A percentile compares a stretch with the other conserved stretches of the same genome.
phyloP scores from a whole-genome alignment of 1,140 invertebrate genomes.

The Pachypsylla venusta region DNA sequence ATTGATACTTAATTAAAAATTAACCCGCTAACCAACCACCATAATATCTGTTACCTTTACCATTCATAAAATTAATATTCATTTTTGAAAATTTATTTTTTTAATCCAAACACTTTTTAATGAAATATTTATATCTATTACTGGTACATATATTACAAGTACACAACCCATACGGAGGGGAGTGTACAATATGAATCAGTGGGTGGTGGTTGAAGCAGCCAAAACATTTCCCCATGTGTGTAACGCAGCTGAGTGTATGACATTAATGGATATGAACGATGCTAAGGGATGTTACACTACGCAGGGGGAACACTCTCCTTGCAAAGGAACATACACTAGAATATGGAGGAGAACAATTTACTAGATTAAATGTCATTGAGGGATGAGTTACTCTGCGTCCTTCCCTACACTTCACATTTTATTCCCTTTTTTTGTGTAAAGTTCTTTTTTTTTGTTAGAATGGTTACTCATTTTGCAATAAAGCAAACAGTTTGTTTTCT shows the following conservation, averaged over 20 bases:
- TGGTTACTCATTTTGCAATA: too few species aligned
- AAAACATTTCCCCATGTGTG: neutral
- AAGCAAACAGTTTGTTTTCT: too few species aligned
- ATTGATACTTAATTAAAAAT: too few species aligned
- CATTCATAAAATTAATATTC: too few species aligned
- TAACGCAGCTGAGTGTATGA: slow-evolving; percentile 5
- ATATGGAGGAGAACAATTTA: slow-evolving; percentile 8
- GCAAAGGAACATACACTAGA: neutral
- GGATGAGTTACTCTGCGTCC: neutral
- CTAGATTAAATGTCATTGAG: slow-evolving; percentile 20
- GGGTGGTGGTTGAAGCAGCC: neutral
- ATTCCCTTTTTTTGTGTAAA: neutral
- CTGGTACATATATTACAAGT: too few species aligned
- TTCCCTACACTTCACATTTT: neutral
- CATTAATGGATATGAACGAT: slow-evolving; percentile 9
- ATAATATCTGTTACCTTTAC: too few species aligned
- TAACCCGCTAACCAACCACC: too few species aligned
- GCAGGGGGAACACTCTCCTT: neutral
- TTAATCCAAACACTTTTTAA: too few species aligned
- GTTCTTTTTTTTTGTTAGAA: too few species aligned
- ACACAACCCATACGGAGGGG: too few species aligned
- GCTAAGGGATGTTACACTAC: neutral
- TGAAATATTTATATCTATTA: too few species aligned
- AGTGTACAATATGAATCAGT: neutral
- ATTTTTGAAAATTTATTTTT: too few species aligned